Percentiles rank a stretch among this genome's conserved stretches.
phyloP scores from a whole-genome alignment of 1,140 invertebrate species.

The Scaptomyza montana region DNA sequence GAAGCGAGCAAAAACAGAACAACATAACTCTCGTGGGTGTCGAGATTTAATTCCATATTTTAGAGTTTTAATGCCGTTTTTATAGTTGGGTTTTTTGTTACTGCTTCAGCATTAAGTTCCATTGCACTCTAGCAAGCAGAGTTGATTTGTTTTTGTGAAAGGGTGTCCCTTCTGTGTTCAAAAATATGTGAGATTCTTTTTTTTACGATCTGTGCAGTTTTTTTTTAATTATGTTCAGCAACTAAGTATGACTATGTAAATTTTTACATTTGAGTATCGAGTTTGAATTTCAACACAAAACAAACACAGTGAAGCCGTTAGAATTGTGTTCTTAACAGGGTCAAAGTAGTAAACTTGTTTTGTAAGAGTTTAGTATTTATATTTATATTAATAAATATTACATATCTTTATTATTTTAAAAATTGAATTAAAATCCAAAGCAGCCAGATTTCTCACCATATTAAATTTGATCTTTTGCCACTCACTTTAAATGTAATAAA shows the following conservation, averaged over 20 bases:
- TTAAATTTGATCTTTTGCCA: slow-evolving; percentile 52
- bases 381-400: too few species aligned
- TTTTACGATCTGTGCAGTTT: slow-evolving; percentile 48
- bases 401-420: too few species aligned
- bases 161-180: too few species aligned
- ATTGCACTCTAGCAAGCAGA: slow-evolving; percentile 44
- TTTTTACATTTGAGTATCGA: not conserved
- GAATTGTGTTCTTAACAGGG: too few species aligned
- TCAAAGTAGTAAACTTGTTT: too few species aligned
- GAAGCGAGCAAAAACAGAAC: slow-evolving; percentile 2
- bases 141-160: not conserved
- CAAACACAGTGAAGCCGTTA: slow-evolving; percentile 9
- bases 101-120: slow-evolving; percentile 34
- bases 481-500: slow-evolving; percentile 38
- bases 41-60: slow-evolving; percentile 35
- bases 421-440: slow-evolving; percentile 21
- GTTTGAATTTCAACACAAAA: slow-evolving; percentile 18
- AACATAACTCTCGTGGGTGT: slow-evolving; percentile 59
- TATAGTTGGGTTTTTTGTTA: slow-evolving; percentile 36
- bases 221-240: slow-evolving; percentile 31
- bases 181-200: too few species aligned
- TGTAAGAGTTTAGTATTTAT: too few species aligned
- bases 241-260: slow-evolving; percentile 10
- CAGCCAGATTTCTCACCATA: not conserved
- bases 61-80: slow-evolving; percentile 38